phyloP scores from a whole-genome alignment of 35 echinoderm and acorn worm genomes.

The Apostichopus californicus region DNA sequence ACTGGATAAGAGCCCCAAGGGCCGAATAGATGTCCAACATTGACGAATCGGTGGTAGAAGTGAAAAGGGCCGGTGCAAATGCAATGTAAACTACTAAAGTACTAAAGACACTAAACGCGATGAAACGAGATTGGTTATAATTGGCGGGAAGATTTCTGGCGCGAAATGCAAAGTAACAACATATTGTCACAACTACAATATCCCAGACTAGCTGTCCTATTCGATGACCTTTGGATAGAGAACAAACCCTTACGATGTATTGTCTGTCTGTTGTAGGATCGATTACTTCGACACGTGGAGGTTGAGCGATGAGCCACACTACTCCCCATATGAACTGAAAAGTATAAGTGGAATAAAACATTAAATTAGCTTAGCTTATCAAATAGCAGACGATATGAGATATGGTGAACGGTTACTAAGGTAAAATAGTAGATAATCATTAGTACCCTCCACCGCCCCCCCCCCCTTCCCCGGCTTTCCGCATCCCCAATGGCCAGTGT shows the following conservation, averaged over 20 bases:
- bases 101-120: constrained; percentile 71
- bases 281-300: neutral
- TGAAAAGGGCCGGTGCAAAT: constrained; percentile 46
- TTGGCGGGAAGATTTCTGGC: constrained; percentile 69
- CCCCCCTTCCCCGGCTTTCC: no score
- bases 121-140: constrained; percentile 79
- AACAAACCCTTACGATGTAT: neutral
- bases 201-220: constrained; percentile 49
- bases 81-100: constrained; percentile 64
- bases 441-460: no score
- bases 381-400: no score
- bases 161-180: constrained; percentile 67
- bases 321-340: constrained; percentile 8
- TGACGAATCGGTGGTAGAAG: neutral
- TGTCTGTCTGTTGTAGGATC: neutral
- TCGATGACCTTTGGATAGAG: neutral
- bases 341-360: no score
- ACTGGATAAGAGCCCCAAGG: neutral
- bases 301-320: neutral
- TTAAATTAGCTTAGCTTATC: no score
- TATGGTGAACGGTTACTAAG: no score
- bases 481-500: no score
- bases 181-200: constrained; percentile 40
- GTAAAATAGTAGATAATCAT: no score
- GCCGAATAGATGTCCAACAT: neutral